Evolutionary conservation across 2,888 invertebrate genomes (phyloP), one percentile per base, ranked within the genome.

Genomic region (Piscicola geometra): DNA sequence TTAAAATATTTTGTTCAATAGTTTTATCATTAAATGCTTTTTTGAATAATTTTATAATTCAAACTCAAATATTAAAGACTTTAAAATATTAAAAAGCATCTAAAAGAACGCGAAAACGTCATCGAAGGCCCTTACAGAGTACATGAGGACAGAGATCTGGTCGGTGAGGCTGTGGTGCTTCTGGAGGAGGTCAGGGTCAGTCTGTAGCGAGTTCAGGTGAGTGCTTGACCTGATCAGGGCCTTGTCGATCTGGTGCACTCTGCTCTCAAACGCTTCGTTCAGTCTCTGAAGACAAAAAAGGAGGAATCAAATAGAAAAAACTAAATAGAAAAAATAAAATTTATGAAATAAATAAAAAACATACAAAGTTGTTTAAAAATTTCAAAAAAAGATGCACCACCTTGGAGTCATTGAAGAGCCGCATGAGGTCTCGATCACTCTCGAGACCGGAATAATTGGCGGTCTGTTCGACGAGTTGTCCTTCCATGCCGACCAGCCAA

Each of bases 231-330:
- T 73, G 33, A 73, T 73, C 52, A 73, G 64, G 1, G 64, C 21
- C 32, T 73, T 52, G 33, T 73, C 73, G 2, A 73, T 35, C n/a
- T 52, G 33, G 28, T 52, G 21, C 73, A 73, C 32, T n/a, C 60
- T 73, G 30, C 33, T 33, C 25, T 73, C 73, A 32, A 50, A 73
- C n/a, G 33, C 36, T 9, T 73, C 64, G 33, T 56, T 32, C 35
- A 64, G 25, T n/a, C 36, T 73, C 73, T 64, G n/a, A 56, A 56
- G n/a, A 56, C 3, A 18, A n/a, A 56, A 56, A 5, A 56, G 21
- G 60, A 15, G 25, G n/a, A n/a, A 18, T 18, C 9, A 56, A 5
- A 21, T 56, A 25, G 25, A 56, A 56, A 56, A 56, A 25, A 25
- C 9, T 21, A 47, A 47, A 15, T 21, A 15, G 9, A 15, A 9